Conservation (phyloP, 2,888 invertebrate genomes). For the Athripsodes cinereus region DNA sequence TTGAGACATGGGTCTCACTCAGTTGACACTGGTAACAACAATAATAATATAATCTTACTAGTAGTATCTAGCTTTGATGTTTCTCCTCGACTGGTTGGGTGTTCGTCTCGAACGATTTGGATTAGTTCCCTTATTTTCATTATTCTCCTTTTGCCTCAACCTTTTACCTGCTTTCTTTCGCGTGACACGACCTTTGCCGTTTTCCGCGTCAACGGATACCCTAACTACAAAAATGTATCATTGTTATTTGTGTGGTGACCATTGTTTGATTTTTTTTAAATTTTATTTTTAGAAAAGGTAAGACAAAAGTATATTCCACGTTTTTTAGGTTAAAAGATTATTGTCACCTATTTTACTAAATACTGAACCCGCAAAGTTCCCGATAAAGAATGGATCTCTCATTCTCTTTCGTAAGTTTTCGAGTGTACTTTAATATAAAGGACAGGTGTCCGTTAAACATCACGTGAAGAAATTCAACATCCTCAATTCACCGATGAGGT, state of each 20-base stretch:
- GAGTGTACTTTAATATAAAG: too few relatives aligned
- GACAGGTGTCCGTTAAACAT: too few relatives aligned
- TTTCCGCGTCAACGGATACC: slow-evolving; percentile 25
- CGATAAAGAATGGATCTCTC: too few relatives aligned
- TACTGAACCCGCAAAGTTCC: too few relatives aligned
- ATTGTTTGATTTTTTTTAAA: neutral
- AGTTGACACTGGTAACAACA: neutral
- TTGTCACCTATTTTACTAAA: too few relatives aligned
- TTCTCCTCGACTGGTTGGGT: neutral
- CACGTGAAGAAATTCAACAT: too few relatives aligned
- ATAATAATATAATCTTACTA: too few relatives aligned
- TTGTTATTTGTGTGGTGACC: neutral
- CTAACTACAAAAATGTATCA: slow-evolving; percentile 1
- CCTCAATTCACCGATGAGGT: too few relatives aligned
- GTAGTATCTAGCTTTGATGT: neutral
- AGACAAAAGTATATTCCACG: neutral
- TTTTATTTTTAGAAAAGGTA: neutral
- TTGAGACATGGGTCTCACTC: neutral
- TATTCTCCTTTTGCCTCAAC: neutral
- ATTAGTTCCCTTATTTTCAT: neutral
- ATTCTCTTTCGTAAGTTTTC: too few relatives aligned
- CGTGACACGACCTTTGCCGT: slow-evolving; percentile 25
- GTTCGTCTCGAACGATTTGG: neutral
- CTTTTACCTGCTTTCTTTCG: slow-evolving; percentile 14
- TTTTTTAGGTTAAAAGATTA: too few relatives aligned